Evolutionary conservation across 1,140 invertebrate species (phyloP).

Genomic region (Lordiphosa clarofinis): DNA sequence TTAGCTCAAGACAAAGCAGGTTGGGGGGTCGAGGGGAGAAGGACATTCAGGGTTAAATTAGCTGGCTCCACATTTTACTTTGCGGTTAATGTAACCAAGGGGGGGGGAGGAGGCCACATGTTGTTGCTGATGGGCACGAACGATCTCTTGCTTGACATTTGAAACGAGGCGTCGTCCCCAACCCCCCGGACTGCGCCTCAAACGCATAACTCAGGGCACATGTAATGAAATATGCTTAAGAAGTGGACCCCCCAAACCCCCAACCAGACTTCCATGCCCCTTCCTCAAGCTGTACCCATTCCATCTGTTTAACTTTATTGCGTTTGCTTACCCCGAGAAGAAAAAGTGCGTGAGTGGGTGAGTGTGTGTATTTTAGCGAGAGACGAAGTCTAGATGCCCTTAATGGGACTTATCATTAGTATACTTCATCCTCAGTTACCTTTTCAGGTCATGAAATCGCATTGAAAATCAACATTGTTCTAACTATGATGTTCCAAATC

Average conservation of each 20-base stretch:
- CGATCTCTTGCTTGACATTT: conserved; percentile 67
- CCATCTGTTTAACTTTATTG: conserved; percentile 45
- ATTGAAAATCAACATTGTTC: too few relatives aligned
- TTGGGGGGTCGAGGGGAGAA: conserved; percentile 10
- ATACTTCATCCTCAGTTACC: too few relatives aligned
- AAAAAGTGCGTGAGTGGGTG: too few relatives aligned
- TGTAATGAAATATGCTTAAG: conserved; percentile 74
- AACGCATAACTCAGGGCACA: conserved; percentile 20
- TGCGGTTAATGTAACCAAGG: conserved; percentile 58
- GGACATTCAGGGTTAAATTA: conserved; percentile 68
- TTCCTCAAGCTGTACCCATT: conserved; percentile 29
- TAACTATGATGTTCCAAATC: too few relatives aligned
- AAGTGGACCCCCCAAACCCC: conserved; percentile 25
- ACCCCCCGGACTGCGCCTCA: neutral
- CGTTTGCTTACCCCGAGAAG: neutral
- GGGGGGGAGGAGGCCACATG: conserved; percentile 8
- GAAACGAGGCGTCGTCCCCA: conserved; percentile 25
- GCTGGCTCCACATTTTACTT: conserved; percentile 50
- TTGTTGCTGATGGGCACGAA: conserved; percentile 45
- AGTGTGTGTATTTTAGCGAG: neutral
- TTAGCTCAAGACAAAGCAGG: conserved; percentile 1
- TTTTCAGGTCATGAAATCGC: too few relatives aligned
- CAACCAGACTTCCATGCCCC: conserved; percentile 6
- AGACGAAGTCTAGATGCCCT: neutral
- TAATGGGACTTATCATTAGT: too few relatives aligned